Base-by-base conservation (phyloP, 2,113 vertebrate species). In the Sigmodon hispidus region DNA sequence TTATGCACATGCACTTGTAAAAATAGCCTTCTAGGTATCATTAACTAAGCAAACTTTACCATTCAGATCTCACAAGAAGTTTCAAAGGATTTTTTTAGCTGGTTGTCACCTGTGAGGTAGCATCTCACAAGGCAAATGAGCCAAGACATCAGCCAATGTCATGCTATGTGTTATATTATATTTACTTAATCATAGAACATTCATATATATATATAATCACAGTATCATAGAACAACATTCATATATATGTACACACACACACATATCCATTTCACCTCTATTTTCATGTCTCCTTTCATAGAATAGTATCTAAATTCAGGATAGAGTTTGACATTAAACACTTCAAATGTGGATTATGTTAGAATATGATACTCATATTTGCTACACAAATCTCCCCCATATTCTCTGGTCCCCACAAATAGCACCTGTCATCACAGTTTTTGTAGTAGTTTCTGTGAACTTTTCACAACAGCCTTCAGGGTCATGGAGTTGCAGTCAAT, bases 31-130 rank as follows among this genome's bases (percentile, higher is more conserved):
- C 45, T 21, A 83, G 67, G 77, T 50, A 34, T 80, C 36, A 48
- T 15, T 76, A 75, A 52, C 55, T 57, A 90, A 92, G n/a, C 2
- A 48, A 34, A 87, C 67, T 79, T 19, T 7, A 61, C 57, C 17
- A 81, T 31, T 77, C 22, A 48, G 7, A 61, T 83, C 15, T 79
- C 29, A 45, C 75, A 77, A 63, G 31, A 89, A 89, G 15, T 31
- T 88, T 3, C 11, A 85, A 70, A 92, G 17, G 81, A 36, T 94
- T 87, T 95, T 29, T 87, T 93, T 24, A 85, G 24, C 3, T 94
- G 4, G 10, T 22, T 43, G 83, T 61, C 10, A 40, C 7, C 45
- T 79, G 3, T 24, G 55, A 85, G 55, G 29, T 96, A 48, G 79
- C 21, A 84, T 50, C 36, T 65, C 45, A 90, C 2, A 73, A 61